Conservation (phyloP, 2,888 invertebrate genomes). For the Ophion costatus region DNA sequence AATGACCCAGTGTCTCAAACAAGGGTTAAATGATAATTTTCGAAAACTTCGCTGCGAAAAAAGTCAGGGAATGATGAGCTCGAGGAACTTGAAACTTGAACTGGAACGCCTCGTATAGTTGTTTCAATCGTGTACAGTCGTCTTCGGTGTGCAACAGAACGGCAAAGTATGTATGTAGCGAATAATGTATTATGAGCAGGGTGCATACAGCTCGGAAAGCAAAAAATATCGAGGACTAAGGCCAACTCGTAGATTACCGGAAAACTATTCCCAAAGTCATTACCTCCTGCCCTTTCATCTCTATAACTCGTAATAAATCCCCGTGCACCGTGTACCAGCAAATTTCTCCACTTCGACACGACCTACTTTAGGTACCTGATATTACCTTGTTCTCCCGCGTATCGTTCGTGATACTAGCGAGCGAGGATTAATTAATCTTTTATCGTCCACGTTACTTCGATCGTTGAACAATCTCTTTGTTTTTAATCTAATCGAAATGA, state of each 20-base stretch:
- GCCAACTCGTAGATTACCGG: not conserved
- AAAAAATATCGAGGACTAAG: slow-evolving; percentile 11
- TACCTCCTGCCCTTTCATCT: not conserved
- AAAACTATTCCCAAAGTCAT: slow-evolving; percentile 36
- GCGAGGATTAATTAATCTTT: not conserved
- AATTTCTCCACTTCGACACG: slow-evolving; percentile 17
- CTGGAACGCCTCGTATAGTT: not conserved
- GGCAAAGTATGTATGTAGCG: slow-evolving; percentile 13
- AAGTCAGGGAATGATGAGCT: not conserved
- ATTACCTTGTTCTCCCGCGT: not conserved
- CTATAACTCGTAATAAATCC: slow-evolving; percentile 11
- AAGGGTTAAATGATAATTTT: not conserved
- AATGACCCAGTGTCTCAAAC: too few species aligned
- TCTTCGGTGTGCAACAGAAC: not conserved
- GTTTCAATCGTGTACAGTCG: not conserved
- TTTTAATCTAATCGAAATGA: not conserved
- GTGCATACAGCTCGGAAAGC: slow-evolving; percentile 8
- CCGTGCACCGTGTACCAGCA: not conserved
- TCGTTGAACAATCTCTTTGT: not conserved
- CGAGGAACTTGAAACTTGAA: not conserved
- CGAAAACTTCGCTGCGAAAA: not conserved
- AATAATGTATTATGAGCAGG: not conserved
- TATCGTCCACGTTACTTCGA: not conserved
- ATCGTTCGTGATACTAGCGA: not conserved
- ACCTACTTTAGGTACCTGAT: not conserved